Conservation (phyloP, 2,888 invertebrate species). For the Nomada goodeniana region DNA sequence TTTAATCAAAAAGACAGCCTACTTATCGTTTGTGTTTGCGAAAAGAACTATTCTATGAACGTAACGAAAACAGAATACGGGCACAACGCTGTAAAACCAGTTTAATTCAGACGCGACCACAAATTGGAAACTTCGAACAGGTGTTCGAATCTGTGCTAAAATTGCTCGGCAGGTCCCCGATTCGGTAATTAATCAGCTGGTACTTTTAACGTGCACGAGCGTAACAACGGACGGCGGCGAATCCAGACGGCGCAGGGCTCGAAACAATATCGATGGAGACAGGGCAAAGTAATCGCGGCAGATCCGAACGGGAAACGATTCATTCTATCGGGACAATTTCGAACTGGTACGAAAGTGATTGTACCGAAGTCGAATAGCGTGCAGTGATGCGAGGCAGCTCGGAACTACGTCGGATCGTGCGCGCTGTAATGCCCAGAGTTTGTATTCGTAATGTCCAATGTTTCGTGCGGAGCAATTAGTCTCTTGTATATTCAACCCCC, state of each 20-base stretch:
- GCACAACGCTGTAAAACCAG: too few relatives aligned
- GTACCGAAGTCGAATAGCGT: slow-evolving; percentile 63
- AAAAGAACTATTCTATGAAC: too few relatives aligned
- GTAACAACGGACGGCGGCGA: too few relatives aligned
- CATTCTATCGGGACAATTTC: slow-evolving; percentile 65
- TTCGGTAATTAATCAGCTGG: too few relatives aligned
- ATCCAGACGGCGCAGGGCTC: slow-evolving; percentile 9
- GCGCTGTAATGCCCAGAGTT: slow-evolving; percentile 44
- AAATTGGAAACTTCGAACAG: too few relatives aligned
- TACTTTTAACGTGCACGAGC: too few relatives aligned
- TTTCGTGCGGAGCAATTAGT: slow-evolving; percentile 60
- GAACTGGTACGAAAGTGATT: slow-evolving; percentile 67
- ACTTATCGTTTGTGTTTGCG: too few relatives aligned
- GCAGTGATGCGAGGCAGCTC: slow-evolving; percentile 50
- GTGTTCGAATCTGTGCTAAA: too few relatives aligned
- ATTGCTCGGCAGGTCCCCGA: too few relatives aligned
- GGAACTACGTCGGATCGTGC: slow-evolving; percentile 48
- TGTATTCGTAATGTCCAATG: slow-evolving; percentile 7
- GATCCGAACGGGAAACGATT: slow-evolving; percentile 60
- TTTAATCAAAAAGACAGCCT: too few relatives aligned
- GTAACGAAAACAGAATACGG: too few relatives aligned
- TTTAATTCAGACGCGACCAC: too few relatives aligned
- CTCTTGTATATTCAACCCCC: slow-evolving; percentile 48
- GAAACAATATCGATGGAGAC: slow-evolving; percentile 56
- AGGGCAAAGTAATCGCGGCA: slow-evolving; percentile 59